Evolutionary conservation across 1,140 invertebrate species (phyloP).

Genomic region (Frieseomelitta varia): DNA sequence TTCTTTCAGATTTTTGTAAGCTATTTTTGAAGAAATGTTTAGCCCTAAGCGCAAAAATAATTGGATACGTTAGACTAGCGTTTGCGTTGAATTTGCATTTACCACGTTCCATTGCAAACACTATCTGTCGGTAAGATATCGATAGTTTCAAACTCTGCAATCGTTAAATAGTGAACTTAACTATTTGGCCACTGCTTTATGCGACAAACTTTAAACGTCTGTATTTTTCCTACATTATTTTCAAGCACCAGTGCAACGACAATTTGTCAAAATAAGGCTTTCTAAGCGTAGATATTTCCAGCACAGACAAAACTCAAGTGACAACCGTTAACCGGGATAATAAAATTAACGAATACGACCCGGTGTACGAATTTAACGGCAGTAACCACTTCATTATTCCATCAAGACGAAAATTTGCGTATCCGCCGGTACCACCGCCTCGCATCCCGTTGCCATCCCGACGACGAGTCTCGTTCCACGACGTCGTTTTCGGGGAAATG

Average conservation of each 20-base stretch:
- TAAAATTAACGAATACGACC: slow-evolving; percentile 37
- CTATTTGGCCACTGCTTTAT: not conserved
- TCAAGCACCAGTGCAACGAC: not conserved
- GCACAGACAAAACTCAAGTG: slow-evolving; percentile 48
- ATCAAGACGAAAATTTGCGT: slow-evolving; percentile 62
- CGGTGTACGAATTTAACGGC: slow-evolving; percentile 25
- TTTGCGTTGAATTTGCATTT: slow-evolving; percentile 8
- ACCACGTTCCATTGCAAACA: slow-evolving; percentile 9
- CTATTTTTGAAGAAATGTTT: slow-evolving; percentile 29
- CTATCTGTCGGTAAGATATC: slow-evolving; percentile 15
- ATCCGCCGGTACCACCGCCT: slow-evolving; percentile 66
- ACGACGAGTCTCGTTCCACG: slow-evolving; percentile 71
- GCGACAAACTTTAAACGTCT: not conserved
- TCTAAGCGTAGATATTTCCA: slow-evolving; percentile 65
- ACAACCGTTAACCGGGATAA: slow-evolving; percentile 15
- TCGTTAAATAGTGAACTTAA: not conserved
- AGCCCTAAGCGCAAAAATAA: slow-evolving; percentile 14
- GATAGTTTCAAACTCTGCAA: not conserved
- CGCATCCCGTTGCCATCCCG: slow-evolving; percentile 59
- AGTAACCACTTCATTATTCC: slow-evolving; percentile 35
- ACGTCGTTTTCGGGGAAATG: slow-evolving; percentile 49
- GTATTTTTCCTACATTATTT: not conserved
- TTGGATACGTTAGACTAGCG: slow-evolving; percentile 21
- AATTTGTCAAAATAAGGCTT: slow-evolving; percentile 38
- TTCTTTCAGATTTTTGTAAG: slow-evolving; percentile 25